Conservation (phyloP, 2,888 invertebrate species). For the Boloria euphrosyne region DNA sequence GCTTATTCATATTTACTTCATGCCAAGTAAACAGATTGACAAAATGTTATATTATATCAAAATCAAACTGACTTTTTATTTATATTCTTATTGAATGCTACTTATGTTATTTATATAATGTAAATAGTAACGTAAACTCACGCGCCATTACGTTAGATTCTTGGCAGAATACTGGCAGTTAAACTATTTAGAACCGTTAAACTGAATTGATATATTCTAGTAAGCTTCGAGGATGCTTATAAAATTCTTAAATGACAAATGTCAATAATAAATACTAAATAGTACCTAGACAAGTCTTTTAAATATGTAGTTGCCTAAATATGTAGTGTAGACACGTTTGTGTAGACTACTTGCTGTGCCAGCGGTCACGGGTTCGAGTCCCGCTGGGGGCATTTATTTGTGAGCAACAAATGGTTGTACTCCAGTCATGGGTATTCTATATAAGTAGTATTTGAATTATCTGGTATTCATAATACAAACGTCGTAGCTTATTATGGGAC, state of each 20-base stretch:
- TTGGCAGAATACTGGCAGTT: constrained; percentile 14
- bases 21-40: neutral
- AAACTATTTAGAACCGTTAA: constrained; percentile 9
- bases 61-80: neutral
- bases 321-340: too few relatives aligned
- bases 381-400: too few relatives aligned
- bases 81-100: neutral
- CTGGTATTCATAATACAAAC: too few relatives aligned
- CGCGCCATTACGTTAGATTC: constrained; percentile 3
- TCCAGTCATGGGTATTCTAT: too few relatives aligned
- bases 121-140: constrained; percentile 3
- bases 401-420: too few relatives aligned
- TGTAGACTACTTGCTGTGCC: too few relatives aligned
- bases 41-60: neutral
- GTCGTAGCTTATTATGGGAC: too few relatives aligned
- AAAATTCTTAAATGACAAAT: too few relatives aligned
- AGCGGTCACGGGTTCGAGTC: too few relatives aligned
- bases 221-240: neutral
- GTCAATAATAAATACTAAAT: neutral
- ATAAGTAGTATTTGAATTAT: too few relatives aligned
- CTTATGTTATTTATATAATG: constrained; percentile 4
- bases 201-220: constrained; percentile 7
- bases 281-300: neutral
- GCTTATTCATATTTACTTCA: too few relatives aligned
- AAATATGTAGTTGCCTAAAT: too few relatives aligned